These are phyloP conservation scores for Poecilia picta DNA, from an alignment of 2,797 vertebrate species.

Conservation along the genomic window DNA sequence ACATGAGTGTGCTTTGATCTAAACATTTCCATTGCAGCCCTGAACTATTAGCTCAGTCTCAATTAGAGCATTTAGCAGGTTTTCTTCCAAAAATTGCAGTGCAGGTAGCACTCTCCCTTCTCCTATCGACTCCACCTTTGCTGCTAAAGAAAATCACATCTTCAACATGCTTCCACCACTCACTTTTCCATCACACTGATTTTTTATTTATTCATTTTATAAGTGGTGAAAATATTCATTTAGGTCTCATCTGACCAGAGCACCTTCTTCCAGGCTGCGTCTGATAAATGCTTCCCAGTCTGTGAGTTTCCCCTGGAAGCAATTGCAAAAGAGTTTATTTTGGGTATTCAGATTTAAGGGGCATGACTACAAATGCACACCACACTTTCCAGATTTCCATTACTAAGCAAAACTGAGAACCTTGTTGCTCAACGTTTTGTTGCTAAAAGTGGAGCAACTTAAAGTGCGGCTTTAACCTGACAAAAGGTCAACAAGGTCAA, in stretches of 20 bases:
- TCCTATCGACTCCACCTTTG: background rate
- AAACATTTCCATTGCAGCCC: background rate
- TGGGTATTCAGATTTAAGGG: background rate
- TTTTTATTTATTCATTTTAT: background rate
- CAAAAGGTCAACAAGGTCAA: background rate
- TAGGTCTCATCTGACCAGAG: background rate
- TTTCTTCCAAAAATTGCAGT: background rate
- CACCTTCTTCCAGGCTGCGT: background rate
- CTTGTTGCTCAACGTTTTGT: background rate
- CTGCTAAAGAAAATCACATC: background rate
- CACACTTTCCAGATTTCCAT: background rate
- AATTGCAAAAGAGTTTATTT: background rate
- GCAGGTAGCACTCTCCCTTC: background rate
- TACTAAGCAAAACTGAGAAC: background rate
- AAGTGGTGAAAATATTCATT: background rate
- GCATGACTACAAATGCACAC: background rate
- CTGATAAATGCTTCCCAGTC: background rate
- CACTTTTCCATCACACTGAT: background rate
- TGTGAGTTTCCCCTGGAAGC: no score
- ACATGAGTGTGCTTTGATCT: background rate
- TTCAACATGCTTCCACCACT: background rate
- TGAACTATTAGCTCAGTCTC: background rate
- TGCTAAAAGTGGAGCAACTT: background rate
- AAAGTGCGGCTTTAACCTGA: background rate
- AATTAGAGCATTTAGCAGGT: background rate